Evolutionary conservation across 1,140 invertebrate species (phyloP), one percentile per base, ranked within the genome.

Genomic region (Scaptomyza montana): DNA sequence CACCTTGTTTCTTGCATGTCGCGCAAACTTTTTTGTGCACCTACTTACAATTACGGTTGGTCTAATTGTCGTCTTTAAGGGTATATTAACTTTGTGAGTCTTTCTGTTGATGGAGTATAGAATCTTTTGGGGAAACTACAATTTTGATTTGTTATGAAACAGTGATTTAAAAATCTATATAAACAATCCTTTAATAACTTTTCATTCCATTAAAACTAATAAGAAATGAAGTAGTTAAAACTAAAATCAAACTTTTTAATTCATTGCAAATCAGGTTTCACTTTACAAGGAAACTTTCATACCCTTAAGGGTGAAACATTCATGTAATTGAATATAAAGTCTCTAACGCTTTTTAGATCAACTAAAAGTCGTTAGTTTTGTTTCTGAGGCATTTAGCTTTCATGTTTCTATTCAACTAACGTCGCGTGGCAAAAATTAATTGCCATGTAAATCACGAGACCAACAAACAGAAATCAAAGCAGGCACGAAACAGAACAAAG

Each of bases 1-100:
- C 82, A 60, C 21, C 82, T 87, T 78, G 80, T 84, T 84, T 70
- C 80, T 84, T 85, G 81, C 81, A 87, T 87, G 81, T 86, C 64
- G 78, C 82, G 39, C 50, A 78, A 86, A 81, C 75, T 81, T 76
- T 36, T 78, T 66, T 51, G 30, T 65, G 72, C 74, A 77, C 47
- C 77, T 74, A 64, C 67, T 49, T 39, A 53, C 43, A 13, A 33
- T 63, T 13, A 28, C 53, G 33, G 13, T 39, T 39, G 33, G 65
- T 25, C 55, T 16, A 3, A 3, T 7, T 12, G 3, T 3, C 13
- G 3, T 19, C 30, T 5, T 16, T 6, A 0, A 16, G 47, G 55
- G 63, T 12, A 47, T 30, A 72, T 71, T 13, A 28, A 33, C 51
- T 70, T 3, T 7, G 0, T 0, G 4, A 50, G 1, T 7, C 6